phyloP scores from a whole-genome alignment of 2,797 vertebrate genomes.

The Valencia hispanica region DNA sequence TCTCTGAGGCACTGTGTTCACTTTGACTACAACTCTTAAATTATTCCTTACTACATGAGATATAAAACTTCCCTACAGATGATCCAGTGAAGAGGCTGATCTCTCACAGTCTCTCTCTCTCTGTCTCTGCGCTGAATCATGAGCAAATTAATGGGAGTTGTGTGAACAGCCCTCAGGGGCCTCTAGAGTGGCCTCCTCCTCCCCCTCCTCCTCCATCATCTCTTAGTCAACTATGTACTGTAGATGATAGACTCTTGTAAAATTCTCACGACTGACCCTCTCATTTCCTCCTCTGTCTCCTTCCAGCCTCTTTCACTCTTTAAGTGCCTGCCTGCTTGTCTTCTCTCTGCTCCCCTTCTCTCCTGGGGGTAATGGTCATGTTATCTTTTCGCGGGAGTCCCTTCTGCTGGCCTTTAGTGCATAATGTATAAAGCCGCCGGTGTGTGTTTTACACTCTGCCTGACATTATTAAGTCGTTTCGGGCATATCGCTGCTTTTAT shows the following conservation, averaged over 20 bases:
- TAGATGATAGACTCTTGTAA: constrained; percentile 73
- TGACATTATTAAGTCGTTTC: constrained; percentile 73
- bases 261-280: constrained; percentile 68
- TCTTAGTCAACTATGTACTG: constrained; percentile 47
- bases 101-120: constrained; percentile 10
- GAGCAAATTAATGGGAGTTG: constrained; percentile 71
- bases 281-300: constrained; percentile 56
- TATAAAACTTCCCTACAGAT: constrained; percentile 9
- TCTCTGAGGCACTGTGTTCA: constrained; percentile 1
- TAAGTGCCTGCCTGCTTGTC: constrained; percentile 24
- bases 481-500: constrained; percentile 75
- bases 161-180: constrained; percentile 66
- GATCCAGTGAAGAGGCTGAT: constrained; percentile 7
- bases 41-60: constrained; percentile 7
- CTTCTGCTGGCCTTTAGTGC: constrained; percentile 74
- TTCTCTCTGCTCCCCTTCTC: constrained; percentile 22
- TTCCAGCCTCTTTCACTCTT: constrained; percentile 29
- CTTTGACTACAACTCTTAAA: constrained; percentile 22
- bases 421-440: constrained; percentile 79
- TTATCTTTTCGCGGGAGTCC: constrained; percentile 77
- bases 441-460: constrained; percentile 76
- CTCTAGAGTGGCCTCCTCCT: constrained; percentile 53
- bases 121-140: constrained; percentile 59
- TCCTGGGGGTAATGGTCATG: constrained; percentile 56
- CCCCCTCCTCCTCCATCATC: constrained; percentile 39